phyloP scores from a whole-genome alignment of 1,140 invertebrate species.

The Polyergus mexicanus region DNA sequence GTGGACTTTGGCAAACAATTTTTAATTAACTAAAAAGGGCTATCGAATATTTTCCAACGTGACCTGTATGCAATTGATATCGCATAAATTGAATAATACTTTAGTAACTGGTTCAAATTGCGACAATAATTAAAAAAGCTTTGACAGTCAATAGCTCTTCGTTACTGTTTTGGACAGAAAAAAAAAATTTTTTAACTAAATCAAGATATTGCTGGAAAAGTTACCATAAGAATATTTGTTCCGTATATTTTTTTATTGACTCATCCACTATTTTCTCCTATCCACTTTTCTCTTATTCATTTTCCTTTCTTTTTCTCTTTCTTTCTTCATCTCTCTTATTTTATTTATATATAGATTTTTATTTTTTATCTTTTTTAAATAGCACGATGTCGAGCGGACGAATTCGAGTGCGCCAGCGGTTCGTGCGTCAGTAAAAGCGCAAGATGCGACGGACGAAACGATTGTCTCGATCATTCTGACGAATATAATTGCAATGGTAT shows the following conservation, averaged over 20 bases:
- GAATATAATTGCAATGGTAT: conserved; percentile 90
- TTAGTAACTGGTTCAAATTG: conserved; percentile 34
- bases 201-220: conserved; percentile 22
- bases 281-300: neutral
- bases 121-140: conserved; percentile 48
- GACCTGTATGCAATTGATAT: conserved; percentile 42
- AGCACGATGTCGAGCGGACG: conserved; percentile 88
- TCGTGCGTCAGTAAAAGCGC: conserved; percentile 89
- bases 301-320: neutral
- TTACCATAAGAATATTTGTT: conserved; percentile 23
- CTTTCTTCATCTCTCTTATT: neutral
- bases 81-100: conserved; percentile 43
- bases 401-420: conserved; percentile 89
- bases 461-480: conserved; percentile 90
- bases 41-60: conserved; percentile 45
- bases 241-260: conserved; percentile 24
- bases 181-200: conserved; percentile 52
- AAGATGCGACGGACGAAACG: conserved; percentile 88
- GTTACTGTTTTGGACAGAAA: conserved; percentile 18
- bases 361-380: conserved; percentile 68
- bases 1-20: conserved; percentile 52
- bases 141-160: conserved; percentile 13
- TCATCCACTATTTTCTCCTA: neutral
- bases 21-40: conserved; percentile 59
- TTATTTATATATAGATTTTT: conserved; percentile 48